Base-by-base conservation (phyloP, 2,888 invertebrate genomes). In the Phyllotreta striolata region DNA sequence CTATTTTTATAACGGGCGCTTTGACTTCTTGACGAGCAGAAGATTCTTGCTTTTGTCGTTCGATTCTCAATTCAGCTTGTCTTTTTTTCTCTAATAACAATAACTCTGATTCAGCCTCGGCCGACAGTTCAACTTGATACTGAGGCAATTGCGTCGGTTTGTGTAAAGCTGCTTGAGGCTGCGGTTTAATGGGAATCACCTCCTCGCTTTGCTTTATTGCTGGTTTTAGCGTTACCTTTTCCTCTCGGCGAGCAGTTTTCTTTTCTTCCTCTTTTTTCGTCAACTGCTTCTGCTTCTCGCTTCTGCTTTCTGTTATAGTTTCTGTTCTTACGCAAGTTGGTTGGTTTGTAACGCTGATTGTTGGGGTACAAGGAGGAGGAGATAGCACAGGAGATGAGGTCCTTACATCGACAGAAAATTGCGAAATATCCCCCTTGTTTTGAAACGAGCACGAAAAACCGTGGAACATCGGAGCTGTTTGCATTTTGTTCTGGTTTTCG, bases 121-220 rank as follows among this genome's bases (percentile, higher is more conserved):
- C 75, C 14, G 74, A 72, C 77, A 88, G 83, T 76, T 88, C 85
- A 77, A 85, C 85, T 80, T 89, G 89, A 77, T 89, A 89, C 62
- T 85, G 82, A 6, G 89, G 89, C 75, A 89, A 85, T 74, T 81
- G 83, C 71, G 87, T 87, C 12, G 88, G 85, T 79, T 85, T 87
- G 63, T 87, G 87, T 68, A 89, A 81, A 62, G 70, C 57, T 4
- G 73, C 64, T 38, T 72, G 68, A 24, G 72, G 75, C 13, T 73
- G 38, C 3, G 80, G 76, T 68, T 77, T 79, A 55, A 77, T 76
- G 14, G 72, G 65, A 9, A 79, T 63, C 0, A 76, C 68, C 61
- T 77, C 73, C 61, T 79, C 78, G 2, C 72, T 71, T 70, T 78
- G 77, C 61, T 74, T 78, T 34, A 69, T 71, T 9, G 71, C 63